phyloP scores from a whole-genome alignment of 2,888 invertebrate genomes.

The Pocota personata region DNA sequence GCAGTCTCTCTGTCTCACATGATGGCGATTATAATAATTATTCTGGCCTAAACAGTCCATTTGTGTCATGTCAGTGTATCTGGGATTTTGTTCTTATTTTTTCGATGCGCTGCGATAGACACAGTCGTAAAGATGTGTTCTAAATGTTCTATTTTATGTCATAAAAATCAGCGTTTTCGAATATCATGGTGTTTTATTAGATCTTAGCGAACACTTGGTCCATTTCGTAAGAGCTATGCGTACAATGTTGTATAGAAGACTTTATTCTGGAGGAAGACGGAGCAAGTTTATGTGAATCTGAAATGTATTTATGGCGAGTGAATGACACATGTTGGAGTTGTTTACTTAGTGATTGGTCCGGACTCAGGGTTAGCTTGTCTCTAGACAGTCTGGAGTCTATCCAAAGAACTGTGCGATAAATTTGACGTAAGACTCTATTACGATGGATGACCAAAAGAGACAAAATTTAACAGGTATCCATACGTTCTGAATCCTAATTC shows the following conservation, averaged over 20 bases:
- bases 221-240: constrained; percentile 2
- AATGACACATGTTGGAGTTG: background rate
- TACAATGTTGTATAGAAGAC: background rate
- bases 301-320: constrained; percentile 8
- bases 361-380: background rate
- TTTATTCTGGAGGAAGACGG: background rate
- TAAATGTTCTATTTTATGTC: constrained; percentile 39
- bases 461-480: no score
- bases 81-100: background rate
- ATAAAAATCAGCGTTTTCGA: constrained; percentile 42
- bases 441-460: no score
- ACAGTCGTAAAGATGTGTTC: constrained; percentile 6
- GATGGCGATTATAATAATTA: background rate
- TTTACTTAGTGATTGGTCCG: background rate
- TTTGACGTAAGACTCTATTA: no score
- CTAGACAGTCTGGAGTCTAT: background rate
- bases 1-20: background rate
- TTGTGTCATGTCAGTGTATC: constrained; percentile 10
- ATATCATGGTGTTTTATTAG: constrained; percentile 29
- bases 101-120: constrained; percentile 3
- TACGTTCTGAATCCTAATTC: no score
- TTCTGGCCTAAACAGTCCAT: background rate
- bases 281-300: background rate
- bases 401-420: background rate
- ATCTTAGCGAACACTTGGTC: background rate